phyloP scores from a whole-genome alignment of 23 tunicate genomes.

The Halocynthia roretzi region DNA sequence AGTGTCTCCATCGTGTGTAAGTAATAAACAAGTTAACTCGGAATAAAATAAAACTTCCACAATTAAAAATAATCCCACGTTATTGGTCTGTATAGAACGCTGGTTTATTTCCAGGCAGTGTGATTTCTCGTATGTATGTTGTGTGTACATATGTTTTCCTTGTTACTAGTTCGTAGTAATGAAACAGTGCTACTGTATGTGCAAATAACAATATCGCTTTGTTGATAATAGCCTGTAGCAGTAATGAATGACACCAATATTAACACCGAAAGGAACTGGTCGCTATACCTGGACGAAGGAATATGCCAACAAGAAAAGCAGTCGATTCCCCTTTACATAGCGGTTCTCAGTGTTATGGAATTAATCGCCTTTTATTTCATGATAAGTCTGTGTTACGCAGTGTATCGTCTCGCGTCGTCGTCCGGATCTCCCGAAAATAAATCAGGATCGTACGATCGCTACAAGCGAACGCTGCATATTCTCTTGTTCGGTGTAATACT shows the following conservation, averaged over 20 bases:
- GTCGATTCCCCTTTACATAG: constrained; percentile 12
- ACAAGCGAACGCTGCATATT: constrained; percentile 8
- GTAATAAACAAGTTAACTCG: too few species aligned
- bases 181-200: too few species aligned
- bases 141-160: too few species aligned
- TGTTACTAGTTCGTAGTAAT: too few species aligned
- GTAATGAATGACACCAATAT: neutral
- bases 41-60: too few species aligned
- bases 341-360: neutral
- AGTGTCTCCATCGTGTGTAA: too few species aligned
- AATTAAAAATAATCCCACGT: too few species aligned
- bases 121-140: too few species aligned
- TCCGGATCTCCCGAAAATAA: neutral
- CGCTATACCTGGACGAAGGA: constrained; percentile 7
- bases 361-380: constrained; percentile 12
- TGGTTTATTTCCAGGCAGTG: too few species aligned
- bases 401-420: neutral
- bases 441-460: neutral
- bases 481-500: constrained; percentile 10
- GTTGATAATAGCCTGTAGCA: neutral
- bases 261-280: neutral
- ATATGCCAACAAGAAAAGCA: constrained; percentile 8
- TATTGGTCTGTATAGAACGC: too few species aligned
- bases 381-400: constrained; percentile 11
- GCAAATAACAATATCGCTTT: too few species aligned